These are phyloP conservation scores for Lepisosteus oculatus DNA, from an alignment of 2,113 vertebrate genomes.

Conservation along the genomic window DNA sequence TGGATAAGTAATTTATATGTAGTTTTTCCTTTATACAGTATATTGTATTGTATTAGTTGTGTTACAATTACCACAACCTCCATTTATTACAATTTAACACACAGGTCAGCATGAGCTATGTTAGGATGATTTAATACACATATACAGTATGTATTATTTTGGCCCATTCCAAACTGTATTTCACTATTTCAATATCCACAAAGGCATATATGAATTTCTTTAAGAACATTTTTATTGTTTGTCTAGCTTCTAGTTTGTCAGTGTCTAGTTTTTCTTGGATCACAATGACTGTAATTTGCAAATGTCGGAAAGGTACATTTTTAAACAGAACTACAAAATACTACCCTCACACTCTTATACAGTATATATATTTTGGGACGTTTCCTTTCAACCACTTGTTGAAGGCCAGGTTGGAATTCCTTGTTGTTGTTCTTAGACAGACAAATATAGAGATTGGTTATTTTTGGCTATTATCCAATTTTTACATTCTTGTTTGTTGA, in stretches of 20 bases:
- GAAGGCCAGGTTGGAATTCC: no score
- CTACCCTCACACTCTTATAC: no score
- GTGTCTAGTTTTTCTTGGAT: slow-evolving; percentile 5
- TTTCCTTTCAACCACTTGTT: background rate
- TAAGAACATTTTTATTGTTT: background rate
- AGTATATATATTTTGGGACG: background rate
- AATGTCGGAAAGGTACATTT: slow-evolving; percentile 7
- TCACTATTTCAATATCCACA: background rate
- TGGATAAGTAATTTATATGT: no score
- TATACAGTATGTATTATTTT: background rate
- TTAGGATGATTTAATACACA: background rate
- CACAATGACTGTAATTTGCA: background rate
- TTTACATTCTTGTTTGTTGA: no score
- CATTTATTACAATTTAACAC: no score
- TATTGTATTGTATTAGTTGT: no score
- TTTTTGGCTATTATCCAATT: no score
- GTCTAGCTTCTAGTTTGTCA: background rate
- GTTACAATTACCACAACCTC: no score
- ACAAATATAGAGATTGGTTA: no score
- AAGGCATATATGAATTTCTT: background rate
- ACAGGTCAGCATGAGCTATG: background rate
- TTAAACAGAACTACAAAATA: background rate
- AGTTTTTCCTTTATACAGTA: no score
- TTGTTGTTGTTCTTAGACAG: no score
- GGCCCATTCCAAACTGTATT: background rate